phyloP scores from a whole-genome alignment of 2,797 vertebrate genomes.

The Centropyge bicolor region DNA sequence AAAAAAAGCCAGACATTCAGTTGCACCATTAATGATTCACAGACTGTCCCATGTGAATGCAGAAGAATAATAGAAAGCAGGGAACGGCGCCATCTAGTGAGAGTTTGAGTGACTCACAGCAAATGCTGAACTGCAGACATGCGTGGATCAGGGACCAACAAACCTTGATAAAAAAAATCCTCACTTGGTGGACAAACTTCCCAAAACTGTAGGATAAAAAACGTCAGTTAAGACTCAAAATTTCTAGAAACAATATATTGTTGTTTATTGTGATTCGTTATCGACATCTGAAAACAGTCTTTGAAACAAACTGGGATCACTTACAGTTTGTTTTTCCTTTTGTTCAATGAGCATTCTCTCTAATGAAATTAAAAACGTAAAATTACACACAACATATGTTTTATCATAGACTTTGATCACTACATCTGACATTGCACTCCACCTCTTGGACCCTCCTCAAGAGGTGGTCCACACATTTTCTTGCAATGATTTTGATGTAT shows the following conservation, averaged over 20 bases:
- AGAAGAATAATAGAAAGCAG: not conserved
- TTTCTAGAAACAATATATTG: not conserved
- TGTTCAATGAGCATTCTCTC: not conserved
- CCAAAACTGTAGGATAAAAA: not conserved
- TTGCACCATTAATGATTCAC: not conserved
- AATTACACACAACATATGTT: no score
- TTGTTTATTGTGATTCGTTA: not conserved
- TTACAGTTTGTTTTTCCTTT: not conserved
- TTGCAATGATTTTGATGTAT: not conserved
- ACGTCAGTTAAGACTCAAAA: not conserved
- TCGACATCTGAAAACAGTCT: no score
- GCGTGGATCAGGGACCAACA: not conserved
- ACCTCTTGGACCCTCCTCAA: no score
- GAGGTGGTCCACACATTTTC: no score
- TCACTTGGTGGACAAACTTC: not conserved
- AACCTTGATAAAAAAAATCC: not conserved
- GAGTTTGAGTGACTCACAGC: not conserved
- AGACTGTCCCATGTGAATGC: not conserved
- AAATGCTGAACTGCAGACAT: not conserved
- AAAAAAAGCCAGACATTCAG: not conserved
- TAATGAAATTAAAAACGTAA: no score
- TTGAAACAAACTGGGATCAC: not conserved
- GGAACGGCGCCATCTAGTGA: conserved; percentile 73
- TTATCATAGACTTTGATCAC: no score
- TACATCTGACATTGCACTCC: no score